A percentile compares a stretch with the other conserved stretches of the same genome.
phyloP scores from a whole-genome alignment of 1,140 invertebrate species.

The Anoplolepis gracilipes region DNA sequence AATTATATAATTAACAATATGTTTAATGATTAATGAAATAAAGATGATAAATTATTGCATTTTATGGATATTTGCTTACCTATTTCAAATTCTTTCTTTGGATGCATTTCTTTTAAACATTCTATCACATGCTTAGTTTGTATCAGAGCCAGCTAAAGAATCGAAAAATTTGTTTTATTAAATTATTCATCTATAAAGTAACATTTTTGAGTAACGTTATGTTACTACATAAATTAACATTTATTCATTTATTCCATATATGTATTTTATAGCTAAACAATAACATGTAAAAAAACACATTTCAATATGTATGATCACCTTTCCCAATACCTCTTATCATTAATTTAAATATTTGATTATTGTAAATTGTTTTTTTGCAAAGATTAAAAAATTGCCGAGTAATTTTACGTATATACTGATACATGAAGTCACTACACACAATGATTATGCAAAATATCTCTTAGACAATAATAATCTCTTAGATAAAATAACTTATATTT shows the following conservation, averaged over 20 bases:
- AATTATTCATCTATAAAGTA: neutral
- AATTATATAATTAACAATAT: neutral
- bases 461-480: no score
- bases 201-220: neutral
- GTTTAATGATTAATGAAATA: neutral
- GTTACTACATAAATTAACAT: neutral
- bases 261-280: neutral
- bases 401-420: neutral
- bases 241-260: neutral
- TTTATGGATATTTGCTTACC: slow-evolving; percentile 85
- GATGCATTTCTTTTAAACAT: slow-evolving; percentile 89
- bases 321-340: no score
- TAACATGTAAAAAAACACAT: neutral
- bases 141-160: slow-evolving; percentile 91
- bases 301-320: neutral
- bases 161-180: neutral
- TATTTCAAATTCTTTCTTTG: slow-evolving; percentile 91
- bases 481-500: neutral
- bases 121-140: slow-evolving; percentile 92
- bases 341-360: neutral
- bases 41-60: slow-evolving; percentile 9
- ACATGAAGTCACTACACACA: neutral
- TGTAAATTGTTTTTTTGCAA: slow-evolving; percentile 17
- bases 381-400: slow-evolving; percentile 27
- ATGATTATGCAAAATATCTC: slow-evolving; percentile 9